phyloP scores from a whole-genome alignment of 2,797 vertebrate genomes.

The Mormyrops boulengeri region DNA sequence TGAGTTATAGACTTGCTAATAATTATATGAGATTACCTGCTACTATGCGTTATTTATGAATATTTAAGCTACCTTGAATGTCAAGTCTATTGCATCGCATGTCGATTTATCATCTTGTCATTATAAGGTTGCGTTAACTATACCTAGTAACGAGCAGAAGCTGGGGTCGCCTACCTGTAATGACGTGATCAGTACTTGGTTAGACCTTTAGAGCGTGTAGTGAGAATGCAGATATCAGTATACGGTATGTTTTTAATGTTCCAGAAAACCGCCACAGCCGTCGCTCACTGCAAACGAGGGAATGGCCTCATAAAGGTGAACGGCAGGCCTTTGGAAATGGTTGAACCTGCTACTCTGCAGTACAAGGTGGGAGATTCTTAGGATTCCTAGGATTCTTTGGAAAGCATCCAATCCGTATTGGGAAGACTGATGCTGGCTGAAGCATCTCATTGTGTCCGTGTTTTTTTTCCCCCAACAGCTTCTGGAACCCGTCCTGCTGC shows the following conservation, averaged over 20 bases:
- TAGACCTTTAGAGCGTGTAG: neutral
- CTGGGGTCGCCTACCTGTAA: neutral
- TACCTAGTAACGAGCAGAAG: neutral
- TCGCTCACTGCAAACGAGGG: conserved; percentile 95
- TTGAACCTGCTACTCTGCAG: conserved; percentile 90
- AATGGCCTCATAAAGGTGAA: conserved; percentile 98
- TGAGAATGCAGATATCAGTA: neutral
- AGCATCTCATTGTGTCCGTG: neutral
- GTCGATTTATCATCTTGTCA: neutral
- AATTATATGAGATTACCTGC: neutral
- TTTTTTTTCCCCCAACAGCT: conserved; percentile 58
- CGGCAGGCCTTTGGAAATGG: conserved; percentile 92
- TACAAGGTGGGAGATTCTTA: conserved; percentile 77
- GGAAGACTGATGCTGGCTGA: neutral
- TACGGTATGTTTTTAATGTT: neutral
- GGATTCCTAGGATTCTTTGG: conserved; percentile 13
- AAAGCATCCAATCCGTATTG: neutral
- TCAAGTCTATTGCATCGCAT: neutral
- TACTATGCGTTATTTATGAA: neutral
- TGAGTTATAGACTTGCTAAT: neutral
- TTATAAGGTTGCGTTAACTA: neutral
- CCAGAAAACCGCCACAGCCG: conserved; percentile 96
- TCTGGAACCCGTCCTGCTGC: conserved; percentile 84
- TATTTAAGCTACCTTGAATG: neutral
- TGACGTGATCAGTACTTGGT: neutral